These are phyloP conservation scores for Chironomus tepperi DNA, from an alignment of 1,140 invertebrate genomes.

Conservation along the genomic window DNA sequence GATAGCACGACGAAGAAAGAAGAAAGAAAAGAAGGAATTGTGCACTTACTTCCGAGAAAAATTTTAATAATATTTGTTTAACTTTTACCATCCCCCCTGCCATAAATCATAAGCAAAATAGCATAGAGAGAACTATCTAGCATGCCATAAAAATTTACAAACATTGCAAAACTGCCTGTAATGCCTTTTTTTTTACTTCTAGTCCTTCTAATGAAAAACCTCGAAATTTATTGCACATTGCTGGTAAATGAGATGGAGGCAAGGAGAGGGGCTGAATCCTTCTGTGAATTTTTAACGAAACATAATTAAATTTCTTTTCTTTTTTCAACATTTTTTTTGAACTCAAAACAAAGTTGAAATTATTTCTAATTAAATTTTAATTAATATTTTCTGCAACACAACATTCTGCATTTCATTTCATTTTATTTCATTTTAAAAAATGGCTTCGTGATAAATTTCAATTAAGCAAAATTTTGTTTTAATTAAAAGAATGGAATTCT, in stretches of 20 bases:
- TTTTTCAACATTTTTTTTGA: neutral
- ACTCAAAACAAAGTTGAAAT: neutral
- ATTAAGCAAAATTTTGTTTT: too few relatives aligned
- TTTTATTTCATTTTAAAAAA: neutral
- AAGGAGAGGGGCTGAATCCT: neutral
- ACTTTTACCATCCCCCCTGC: slow-evolving; percentile 16
- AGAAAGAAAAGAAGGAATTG: neutral
- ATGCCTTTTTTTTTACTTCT: neutral
- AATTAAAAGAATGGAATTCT: too few relatives aligned
- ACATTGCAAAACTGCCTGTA: slow-evolving; percentile 5
- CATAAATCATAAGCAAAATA: slow-evolving; percentile 15
- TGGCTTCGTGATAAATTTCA: neutral
- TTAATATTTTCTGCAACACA: neutral
- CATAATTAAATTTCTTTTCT: neutral
- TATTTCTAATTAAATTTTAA: neutral
- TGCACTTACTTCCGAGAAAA: slow-evolving; percentile 4
- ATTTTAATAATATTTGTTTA: slow-evolving; percentile 17
- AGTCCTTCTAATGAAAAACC: slow-evolving; percentile 22
- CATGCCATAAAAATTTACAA: neutral
- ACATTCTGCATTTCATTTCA: neutral
- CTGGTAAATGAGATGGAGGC: neutral
- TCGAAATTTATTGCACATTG: slow-evolving; percentile 21
- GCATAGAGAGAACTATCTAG: neutral
- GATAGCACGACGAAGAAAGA: too few relatives aligned
- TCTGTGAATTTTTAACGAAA: neutral